phyloP scores from a whole-genome alignment of 2,113 vertebrate species.

The Marmota flaviventris region DNA sequence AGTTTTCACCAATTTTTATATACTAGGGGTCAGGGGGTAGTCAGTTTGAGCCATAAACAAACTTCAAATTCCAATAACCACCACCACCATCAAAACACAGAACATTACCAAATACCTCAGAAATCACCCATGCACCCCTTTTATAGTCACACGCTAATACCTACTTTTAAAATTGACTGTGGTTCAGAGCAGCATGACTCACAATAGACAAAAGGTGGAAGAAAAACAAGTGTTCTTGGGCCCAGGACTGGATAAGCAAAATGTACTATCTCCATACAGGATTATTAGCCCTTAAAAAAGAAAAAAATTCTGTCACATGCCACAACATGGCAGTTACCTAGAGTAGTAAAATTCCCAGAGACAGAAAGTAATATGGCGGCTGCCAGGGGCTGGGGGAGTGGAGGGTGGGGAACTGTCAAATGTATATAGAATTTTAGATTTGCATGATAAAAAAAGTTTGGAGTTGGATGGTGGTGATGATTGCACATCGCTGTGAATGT shows the following conservation, averaged over 20 bases:
- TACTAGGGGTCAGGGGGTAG: too few species aligned
- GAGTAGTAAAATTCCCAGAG: neutral
- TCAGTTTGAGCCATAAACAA: neutral
- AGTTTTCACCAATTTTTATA: neutral
- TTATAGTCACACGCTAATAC: neutral
- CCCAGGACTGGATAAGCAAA: neutral
- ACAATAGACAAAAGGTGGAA: neutral
- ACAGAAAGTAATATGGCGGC: neutral
- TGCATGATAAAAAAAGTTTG: neutral
- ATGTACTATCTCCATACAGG: too few species aligned
- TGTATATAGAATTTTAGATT: neutral
- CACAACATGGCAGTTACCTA: neutral
- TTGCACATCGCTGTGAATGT: rapidly evolving
- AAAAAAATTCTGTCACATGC: neutral
- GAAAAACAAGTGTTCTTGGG: neutral
- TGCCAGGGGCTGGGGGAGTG: neutral
- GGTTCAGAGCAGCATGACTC: neutral
- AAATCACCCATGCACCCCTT: neutral
- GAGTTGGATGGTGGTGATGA: neutral
- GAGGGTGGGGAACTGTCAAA: rapidly evolving
- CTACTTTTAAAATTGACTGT: neutral
- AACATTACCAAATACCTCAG: too few species aligned
- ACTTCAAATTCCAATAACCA: neutral
- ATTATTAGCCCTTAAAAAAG: neutral
- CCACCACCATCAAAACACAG: neutral